Evolutionary conservation across 2,113 vertebrate species (phyloP).

Genomic region (Megatriorchis doriae): DNA sequence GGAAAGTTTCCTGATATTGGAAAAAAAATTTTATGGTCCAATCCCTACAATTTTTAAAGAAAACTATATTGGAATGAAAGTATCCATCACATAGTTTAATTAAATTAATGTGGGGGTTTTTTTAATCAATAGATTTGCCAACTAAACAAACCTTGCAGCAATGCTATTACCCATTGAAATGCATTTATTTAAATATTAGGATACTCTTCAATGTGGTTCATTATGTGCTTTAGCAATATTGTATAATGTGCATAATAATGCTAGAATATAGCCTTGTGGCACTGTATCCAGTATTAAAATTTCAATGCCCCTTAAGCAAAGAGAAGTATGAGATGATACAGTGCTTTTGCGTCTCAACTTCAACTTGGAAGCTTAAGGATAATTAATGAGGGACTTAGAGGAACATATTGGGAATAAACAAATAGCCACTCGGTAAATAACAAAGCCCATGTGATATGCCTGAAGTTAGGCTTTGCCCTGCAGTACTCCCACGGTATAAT

Average conservation of each 20-base stretch:
- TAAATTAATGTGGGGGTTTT: conserved; percentile 8
- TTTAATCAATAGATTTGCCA: conserved; percentile 33
- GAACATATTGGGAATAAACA: conserved; percentile 26
- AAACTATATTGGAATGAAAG: background rate
- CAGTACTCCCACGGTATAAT: background rate
- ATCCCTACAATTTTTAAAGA: background rate
- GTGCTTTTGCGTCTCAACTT: background rate
- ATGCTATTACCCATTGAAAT: background rate
- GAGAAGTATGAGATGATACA: background rate
- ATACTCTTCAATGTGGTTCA: conserved; percentile 37
- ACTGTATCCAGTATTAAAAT: conserved; percentile 8
- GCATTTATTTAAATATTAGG: conserved; percentile 58
- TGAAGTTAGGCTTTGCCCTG: background rate
- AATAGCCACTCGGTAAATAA: conserved; percentile 44
- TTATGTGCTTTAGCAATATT: conserved; percentile 38
- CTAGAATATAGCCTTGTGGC: background rate
- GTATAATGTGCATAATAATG: conserved; percentile 20
- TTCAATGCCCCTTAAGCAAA: background rate
- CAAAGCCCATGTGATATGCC: background rate
- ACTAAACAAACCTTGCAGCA: conserved; percentile 2
- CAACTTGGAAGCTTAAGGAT: conserved; percentile 31
- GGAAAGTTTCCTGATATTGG: background rate
- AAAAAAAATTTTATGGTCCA: background rate
- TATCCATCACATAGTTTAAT: background rate
- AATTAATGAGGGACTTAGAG: conserved; percentile 56